Evolutionary conservation across 2,888 invertebrate species (phyloP), one percentile per base, ranked within the genome.

Genomic region (Kryphioiulus occultus): DNA sequence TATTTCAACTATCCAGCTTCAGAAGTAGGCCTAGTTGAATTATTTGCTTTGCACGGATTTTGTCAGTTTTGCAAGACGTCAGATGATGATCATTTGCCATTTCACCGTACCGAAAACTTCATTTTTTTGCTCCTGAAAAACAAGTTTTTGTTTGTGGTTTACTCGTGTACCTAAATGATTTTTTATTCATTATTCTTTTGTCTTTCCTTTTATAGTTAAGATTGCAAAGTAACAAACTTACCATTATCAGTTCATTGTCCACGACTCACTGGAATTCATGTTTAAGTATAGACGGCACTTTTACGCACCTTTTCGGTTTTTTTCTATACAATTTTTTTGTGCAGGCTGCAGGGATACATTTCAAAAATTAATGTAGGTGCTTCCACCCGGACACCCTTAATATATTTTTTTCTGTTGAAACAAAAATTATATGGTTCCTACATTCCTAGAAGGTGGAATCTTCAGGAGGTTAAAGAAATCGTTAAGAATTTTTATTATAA

Each of bases 131-230:
- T 35, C 83, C 30, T 83, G 83, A 32, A 35, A 83, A 83, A 35
- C 83, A 83, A 83, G 83, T 83, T 83, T 83, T 83, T 83, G 35
- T 35, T 83, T 83, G 83, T 35, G 32, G 83, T 83, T 83, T 83
- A 83, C 32, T 83, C 32, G 32, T 83, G 30, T 83, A 83, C 83
- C 17, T 83, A 0, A 83, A 83, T 83, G 83, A 17, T 30, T 83
- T 83, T 83, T 17, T 83, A 83, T 83, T 83, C 83, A 83, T 83
- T 83, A 83, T 83, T 83, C 83, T 83, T 83, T 83, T 83, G 30
- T 83, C 35, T 83, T 83, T 83, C 19, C 35, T 83, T 83, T 83
- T 83, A 35, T 35, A 53, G 53, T 53, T 53, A 83, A 83, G 35
- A 83, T 32, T 35, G 83, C 83, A 26, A 35, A 26, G 83, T 32